phyloP scores from a whole-genome alignment of 2,113 vertebrate genomes.

The Poeciliopsis prolifica region DNA sequence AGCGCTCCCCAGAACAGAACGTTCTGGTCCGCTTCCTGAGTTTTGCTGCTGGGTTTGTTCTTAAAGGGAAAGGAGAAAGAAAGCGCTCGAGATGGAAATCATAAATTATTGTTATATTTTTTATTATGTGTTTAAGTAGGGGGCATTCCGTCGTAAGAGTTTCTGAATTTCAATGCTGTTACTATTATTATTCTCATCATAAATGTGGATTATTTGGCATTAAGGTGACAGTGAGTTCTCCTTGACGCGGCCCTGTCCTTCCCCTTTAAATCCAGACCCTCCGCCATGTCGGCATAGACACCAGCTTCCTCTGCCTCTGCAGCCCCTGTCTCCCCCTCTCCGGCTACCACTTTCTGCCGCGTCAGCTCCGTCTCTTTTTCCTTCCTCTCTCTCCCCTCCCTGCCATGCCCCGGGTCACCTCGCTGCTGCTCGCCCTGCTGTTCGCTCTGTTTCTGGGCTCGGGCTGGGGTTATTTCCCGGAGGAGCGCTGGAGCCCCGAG shows the following conservation, averaged over 20 bases:
- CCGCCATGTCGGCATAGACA: conserved; percentile 58
- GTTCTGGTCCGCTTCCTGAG: conserved; percentile 16
- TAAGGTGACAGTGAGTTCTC: conserved; percentile 9
- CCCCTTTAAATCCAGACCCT: conserved; percentile 63
- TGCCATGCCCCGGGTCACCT: conserved; percentile 70
- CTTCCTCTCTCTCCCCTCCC: conserved; percentile 14
- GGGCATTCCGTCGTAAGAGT: fast-evolving
- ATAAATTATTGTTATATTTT: too few relatives aligned
- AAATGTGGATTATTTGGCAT: neutral
- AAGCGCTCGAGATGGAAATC: neutral
- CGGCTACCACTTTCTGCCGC: conserved; percentile 25
- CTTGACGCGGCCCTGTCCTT: conserved; percentile 3
- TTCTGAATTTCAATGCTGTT: fast-evolving
- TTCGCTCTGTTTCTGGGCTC: conserved; percentile 63
- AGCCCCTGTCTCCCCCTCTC: conserved; percentile 22
- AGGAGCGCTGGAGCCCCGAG: conserved; percentile 90
- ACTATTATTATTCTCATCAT: neutral
- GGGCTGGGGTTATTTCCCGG: conserved; percentile 83
- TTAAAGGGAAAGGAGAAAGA: conserved; percentile 64
- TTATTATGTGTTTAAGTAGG: fast-evolving
- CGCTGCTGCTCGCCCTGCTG: conserved; percentile 66
- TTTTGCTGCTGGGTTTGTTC: conserved; percentile 31
- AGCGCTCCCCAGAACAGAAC: neutral
- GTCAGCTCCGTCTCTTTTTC: conserved; percentile 15
- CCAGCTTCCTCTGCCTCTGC: conserved; percentile 44